Evolutionary conservation across 2,797 vertebrate genomes (phyloP), one percentile per base, ranked within the genome.

Genomic region (Sebastes hubbsi): DNA sequence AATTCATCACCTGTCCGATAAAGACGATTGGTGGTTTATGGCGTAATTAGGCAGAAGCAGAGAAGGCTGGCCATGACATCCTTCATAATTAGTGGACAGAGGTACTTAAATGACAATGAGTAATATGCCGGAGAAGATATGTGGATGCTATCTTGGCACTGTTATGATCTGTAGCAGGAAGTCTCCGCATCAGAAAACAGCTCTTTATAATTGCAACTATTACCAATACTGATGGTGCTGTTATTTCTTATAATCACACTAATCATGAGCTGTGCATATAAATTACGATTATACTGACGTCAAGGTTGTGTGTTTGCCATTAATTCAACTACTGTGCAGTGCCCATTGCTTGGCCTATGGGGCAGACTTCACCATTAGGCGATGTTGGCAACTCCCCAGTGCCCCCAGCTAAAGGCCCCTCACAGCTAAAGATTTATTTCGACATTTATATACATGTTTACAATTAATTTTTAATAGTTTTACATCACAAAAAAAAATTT

Each of bases 21-120:
- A 75, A 86, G 68, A 82, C 54, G 76, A 84, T 80, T 65, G 13
- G 61, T 64, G 67, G 75, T 80, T 89, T 72, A 81, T 76, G 75
- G 76, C 8, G 18, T 84, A 83, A 83, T 89, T 78, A 89, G 65
- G 62, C 54, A 72, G 64, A 81, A 64, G 54, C 30, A 66, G 67
- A 80, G 69, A 60, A 2, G 27, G 27, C 62, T 27, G 67, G 27
- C 27, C 56, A 61, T 29, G 36, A 58, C 71, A 86, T 88, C 67
- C 58, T 70, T 91, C 74, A 83, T 73, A 82, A 85, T 89, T 82
- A 87, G n/a, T 76, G 75, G 49, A 69, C 77, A 77, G 49, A 27
- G 56, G 64, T 71, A 34, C 36, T 86, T 75, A 72, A 85, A 85
- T 82, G 86, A 81, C 54, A 61, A 34, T 76, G 42, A 77, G 8